Evolutionary conservation across 1,140 invertebrate genomes (phyloP).

Genomic region (Dermatophagoides farinae): DNA sequence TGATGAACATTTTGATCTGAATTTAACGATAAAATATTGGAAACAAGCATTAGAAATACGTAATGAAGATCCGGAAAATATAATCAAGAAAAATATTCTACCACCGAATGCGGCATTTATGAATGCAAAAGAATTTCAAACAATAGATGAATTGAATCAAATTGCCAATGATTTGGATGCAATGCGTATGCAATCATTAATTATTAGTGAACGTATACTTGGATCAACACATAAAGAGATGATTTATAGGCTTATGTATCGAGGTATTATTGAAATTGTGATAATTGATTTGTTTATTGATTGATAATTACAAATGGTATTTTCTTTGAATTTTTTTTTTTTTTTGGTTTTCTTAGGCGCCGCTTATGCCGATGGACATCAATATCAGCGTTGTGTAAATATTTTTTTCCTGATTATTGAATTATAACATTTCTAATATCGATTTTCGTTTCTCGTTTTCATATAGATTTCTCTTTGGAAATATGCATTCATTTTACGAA

Average conservation of each 20-base stretch:
- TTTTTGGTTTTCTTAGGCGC: no score
- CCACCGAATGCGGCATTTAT: slow-evolving; percentile 36
- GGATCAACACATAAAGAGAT: slow-evolving; percentile 61
- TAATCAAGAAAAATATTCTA: slow-evolving; percentile 24
- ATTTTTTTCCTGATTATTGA: background rate
- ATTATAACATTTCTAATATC: background rate
- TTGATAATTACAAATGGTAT: background rate
- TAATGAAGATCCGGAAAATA: slow-evolving; percentile 18
- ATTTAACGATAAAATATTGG: slow-evolving; percentile 33
- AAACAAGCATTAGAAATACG: slow-evolving; percentile 31
- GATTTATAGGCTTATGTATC: slow-evolving; percentile 47
- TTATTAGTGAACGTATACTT: slow-evolving; percentile 59
- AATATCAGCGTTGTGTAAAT: slow-evolving; percentile 46
- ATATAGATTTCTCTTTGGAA: slow-evolving; percentile 50
- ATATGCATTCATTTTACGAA: slow-evolving; percentile 50
- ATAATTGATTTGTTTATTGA: background rate
- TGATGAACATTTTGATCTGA: slow-evolving; percentile 49
- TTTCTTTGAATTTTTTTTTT: background rate
- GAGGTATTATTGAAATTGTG: background rate
- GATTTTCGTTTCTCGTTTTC: background rate
- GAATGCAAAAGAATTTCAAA: slow-evolving; percentile 45
- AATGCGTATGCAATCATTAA: slow-evolving; percentile 54
- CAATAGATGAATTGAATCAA: slow-evolving; percentile 43
- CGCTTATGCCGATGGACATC: slow-evolving; percentile 58
- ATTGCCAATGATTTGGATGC: slow-evolving; percentile 51